phyloP scores from a whole-genome alignment of 2,797 vertebrate species.

The Pteronotus mesoamericanus region DNA sequence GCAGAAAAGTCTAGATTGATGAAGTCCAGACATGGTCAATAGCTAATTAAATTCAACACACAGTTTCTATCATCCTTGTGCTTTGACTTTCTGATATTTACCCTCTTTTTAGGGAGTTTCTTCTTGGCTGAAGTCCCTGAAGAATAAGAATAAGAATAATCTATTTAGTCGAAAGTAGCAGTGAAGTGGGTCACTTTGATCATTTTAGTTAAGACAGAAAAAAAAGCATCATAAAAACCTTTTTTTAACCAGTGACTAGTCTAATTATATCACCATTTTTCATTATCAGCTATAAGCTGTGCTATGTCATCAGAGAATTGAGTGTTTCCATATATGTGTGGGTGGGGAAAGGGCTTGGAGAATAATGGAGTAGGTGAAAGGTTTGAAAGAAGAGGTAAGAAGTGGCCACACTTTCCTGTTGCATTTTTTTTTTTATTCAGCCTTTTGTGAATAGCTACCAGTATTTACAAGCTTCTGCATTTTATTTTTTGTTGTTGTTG shows the following conservation, averaged over 20 bases:
- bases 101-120: not conserved
- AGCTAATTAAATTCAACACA: slow-evolving; percentile 18
- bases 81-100: not conserved
- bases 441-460: no score
- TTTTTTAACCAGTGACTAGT: not conserved
- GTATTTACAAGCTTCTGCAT: no score
- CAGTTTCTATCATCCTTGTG: not conserved
- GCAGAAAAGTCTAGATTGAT: not conserved
- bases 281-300: no score
- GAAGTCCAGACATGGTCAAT: not conserved
- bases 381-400: not conserved
- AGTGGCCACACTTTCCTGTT: not conserved
- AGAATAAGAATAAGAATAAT: not conserved
- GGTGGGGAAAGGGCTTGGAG: not conserved
- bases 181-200: not conserved
- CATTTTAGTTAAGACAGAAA: not conserved
- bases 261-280: not conserved
- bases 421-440: no score
- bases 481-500: no score
- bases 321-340: no score
- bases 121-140: not conserved
- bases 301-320: not conserved
- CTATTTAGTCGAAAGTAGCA: not conserved
- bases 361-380: not conserved
- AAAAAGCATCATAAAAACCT: not conserved